Base-by-base conservation (phyloP, 53 echinoderm and acorn worm species). In the Glandiceps talaboti region DNA sequence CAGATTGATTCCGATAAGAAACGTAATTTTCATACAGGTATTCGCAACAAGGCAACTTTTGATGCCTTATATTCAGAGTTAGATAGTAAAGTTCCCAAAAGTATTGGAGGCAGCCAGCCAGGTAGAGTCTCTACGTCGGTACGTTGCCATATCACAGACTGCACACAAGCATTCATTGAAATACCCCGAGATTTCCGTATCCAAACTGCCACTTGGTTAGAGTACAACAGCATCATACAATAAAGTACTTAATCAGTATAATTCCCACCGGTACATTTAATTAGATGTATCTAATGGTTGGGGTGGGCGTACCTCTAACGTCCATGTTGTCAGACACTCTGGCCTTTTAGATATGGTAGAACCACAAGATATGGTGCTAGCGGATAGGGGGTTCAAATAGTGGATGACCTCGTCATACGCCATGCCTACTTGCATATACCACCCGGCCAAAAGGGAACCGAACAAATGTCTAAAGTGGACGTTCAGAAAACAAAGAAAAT, bases 251-350 rank as follows among this genome's bases (percentile, higher is more conserved):
- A 25, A 86, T 88, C 0, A 85, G 74, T 1, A 88, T 90, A 25
- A 77, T 90, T 26, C 90, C 93, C 30, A 90, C 81, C 32, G 86
- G 86, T 0, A 83, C 73, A 81, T 88, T 75, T 81, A 83, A 20
- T 90, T 94, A 90, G n/a, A n/a, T 32, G 14, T 90, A 1, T 94
- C 86, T 0, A 81, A 82, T 31, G 90, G 86, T 0, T 93, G 80
- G 75, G 93, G 93, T 0, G 94, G 90, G 1, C 83, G 94, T 81
- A 75, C 85, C 12, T 84, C 90, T 26, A 88, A 94, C 79, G 75
- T 78, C 1, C 78, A 76, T 28, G 86, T 93, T 20, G 81, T 84
- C 6, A 33, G 73, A 20, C 75, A 90, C 29, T 86, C 84, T 29
- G 84, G 86, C 0, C 77, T 90, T 29, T 77, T 88, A 0, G 28